phyloP scores from a whole-genome alignment of 2,888 invertebrate genomes.

The Acronicta aceris region DNA sequence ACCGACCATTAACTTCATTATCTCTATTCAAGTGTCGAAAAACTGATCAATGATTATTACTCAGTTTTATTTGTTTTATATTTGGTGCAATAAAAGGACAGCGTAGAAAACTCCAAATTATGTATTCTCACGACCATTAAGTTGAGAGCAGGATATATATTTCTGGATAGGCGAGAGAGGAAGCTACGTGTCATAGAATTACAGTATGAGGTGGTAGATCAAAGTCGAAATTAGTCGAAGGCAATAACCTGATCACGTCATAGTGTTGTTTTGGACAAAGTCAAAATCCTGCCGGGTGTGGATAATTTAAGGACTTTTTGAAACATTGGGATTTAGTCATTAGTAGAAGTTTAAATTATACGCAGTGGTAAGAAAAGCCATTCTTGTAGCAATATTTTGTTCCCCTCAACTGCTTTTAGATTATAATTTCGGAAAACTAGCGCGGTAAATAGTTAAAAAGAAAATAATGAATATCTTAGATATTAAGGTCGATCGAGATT shows the following conservation, averaged over 20 bases:
- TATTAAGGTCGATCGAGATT: constrained; percentile 43
- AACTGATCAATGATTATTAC: constrained; percentile 49
- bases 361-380: constrained; percentile 20
- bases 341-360: constrained; percentile 25
- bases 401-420: constrained; percentile 1
- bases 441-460: constrained; percentile 24
- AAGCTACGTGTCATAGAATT: constrained; percentile 44
- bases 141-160: constrained; percentile 52
- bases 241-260: constrained; percentile 17
- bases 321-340: constrained; percentile 25
- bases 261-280: background rate
- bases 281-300: background rate
- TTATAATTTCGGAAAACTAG: background rate
- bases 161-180: constrained; percentile 52
- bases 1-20: constrained; percentile 40
- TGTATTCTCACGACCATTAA: constrained; percentile 56
- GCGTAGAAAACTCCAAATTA: constrained; percentile 39
- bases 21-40: constrained; percentile 40
- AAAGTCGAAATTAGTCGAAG: constrained; percentile 36
- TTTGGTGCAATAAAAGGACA: constrained; percentile 49
- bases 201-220: constrained; percentile 30
- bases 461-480: constrained; percentile 44
- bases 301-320: background rate
- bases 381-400: constrained; percentile 26
- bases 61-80: constrained; percentile 48